phyloP scores from a whole-genome alignment of 2,888 invertebrate genomes.

The Xestia ashworthii region DNA sequence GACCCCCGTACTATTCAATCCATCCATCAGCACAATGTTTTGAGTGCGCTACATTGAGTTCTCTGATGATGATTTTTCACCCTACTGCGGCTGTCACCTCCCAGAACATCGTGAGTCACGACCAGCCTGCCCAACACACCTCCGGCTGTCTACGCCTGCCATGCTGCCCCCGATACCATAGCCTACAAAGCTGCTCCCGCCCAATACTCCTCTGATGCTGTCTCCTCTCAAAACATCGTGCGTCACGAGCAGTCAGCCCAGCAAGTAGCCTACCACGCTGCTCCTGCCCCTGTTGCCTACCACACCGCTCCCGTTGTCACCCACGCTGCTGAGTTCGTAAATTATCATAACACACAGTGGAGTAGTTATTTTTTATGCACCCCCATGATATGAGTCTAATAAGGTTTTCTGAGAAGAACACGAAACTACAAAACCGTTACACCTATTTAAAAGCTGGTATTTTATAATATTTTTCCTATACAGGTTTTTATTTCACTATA shows the following conservation, averaged over 20 bases:
- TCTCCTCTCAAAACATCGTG: conserved; percentile 80
- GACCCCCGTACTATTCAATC: no score
- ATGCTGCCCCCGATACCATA: conserved; percentile 48
- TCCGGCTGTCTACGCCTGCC: conserved; percentile 31
- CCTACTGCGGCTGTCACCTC: conserved; percentile 76
- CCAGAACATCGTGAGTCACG: conserved; percentile 72
- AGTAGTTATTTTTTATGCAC: no score
- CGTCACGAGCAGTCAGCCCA: conserved; percentile 75
- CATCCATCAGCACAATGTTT: no score
- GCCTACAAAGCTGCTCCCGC: conserved; percentile 68
- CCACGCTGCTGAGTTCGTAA: conserved; percentile 42
- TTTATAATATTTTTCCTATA: no score
- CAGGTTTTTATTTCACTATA: no score
- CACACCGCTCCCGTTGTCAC: conserved; percentile 81
- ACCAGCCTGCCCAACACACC: conserved; percentile 67
- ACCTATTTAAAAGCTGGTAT: no score
- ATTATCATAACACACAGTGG: no score
- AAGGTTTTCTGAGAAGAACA: no score
- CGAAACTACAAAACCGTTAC: no score
- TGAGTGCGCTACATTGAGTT: no score
- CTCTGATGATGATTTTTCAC: no score
- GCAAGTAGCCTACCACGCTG: conserved; percentile 44
- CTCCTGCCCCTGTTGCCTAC: conserved; percentile 51
- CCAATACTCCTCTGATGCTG: conserved; percentile 72
- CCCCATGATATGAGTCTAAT: no score